These are phyloP conservation scores for Myotis lucifugus DNA, from an alignment of 2,113 vertebrate genomes.

Conservation along the genomic window DNA sequence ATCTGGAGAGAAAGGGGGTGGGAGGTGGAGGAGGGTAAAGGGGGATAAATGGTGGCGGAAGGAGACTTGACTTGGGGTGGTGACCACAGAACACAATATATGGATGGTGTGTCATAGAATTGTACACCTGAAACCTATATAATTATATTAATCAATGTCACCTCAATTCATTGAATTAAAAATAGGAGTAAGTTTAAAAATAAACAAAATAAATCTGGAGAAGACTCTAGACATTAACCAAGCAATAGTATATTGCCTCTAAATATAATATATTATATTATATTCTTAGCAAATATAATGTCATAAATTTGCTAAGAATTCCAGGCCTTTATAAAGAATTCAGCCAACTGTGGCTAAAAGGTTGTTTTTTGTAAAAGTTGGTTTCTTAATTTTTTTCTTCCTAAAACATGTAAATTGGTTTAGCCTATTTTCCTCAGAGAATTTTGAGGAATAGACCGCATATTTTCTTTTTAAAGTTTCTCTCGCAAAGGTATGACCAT, in stretches of 20 bases:
- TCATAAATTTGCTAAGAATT: not conserved
- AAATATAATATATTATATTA: too few species aligned
- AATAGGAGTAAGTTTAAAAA: not conserved
- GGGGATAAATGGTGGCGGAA: not conserved
- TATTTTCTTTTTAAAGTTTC: conserved; percentile 29
- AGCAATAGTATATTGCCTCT: too few species aligned
- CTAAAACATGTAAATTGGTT: not conserved
- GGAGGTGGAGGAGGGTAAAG: not conserved
- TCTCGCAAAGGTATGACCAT: not conserved
- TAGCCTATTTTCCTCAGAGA: not conserved
- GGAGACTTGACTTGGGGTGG: not conserved
- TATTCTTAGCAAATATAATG: too few species aligned
- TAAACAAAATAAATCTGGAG: not conserved
- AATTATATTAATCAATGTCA: not conserved
- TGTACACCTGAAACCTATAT: not conserved
- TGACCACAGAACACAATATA: not conserved
- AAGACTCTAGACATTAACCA: not conserved
- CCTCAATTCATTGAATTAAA: not conserved
- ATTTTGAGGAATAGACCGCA: not conserved
- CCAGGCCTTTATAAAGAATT: not conserved
- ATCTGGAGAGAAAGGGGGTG: not conserved
- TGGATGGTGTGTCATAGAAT: not conserved
- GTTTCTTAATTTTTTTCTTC: not conserved
- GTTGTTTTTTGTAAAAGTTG: not conserved
- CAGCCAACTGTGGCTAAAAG: not conserved